A percentile compares a stretch with the other conserved stretches of the same genome.
Conservation (phyloP, 2,113 vertebrate genomes). For the Bombycilla garrulus region DNA sequence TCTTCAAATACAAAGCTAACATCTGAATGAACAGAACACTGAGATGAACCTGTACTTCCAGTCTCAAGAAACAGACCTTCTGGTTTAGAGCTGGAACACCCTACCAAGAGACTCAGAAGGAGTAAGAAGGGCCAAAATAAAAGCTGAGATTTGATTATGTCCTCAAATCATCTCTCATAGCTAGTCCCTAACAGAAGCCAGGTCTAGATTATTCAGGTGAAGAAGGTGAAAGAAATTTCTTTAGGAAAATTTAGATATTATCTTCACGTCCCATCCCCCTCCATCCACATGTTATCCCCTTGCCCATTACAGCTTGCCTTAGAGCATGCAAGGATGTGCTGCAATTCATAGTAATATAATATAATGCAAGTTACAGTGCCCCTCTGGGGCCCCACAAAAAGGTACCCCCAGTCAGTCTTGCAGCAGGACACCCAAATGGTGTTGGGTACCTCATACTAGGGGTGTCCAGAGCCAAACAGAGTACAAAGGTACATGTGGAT, state of each 20-base stretch:
- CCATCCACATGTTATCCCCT: neutral
- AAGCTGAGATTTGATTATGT: neutral
- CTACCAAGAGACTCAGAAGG: neutral
- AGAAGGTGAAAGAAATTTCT: neutral
- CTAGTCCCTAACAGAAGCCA: neutral
- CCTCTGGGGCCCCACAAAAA: neutral
- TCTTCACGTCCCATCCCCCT: neutral
- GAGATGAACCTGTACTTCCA: neutral
- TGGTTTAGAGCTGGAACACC: neutral
- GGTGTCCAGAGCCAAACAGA: neutral
- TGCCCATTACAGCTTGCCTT: neutral
- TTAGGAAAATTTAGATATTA: neutral
- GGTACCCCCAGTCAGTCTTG: accelerated
- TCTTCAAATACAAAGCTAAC: neutral
- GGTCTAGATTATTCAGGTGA: neutral
- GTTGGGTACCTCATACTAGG: neutral
- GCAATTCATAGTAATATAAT: neutral
- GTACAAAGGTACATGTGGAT: neutral
- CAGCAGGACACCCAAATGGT: neutral
- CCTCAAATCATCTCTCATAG: neutral
- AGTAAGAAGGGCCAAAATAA: neutral
- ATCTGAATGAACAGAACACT: neutral
- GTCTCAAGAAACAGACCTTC: neutral
- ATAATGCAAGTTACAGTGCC: neutral
- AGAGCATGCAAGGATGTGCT: neutral